A percentile compares a stretch with the other conserved stretches of the same genome.
phyloP scores from a whole-genome alignment of 2,888 invertebrate genomes.

The Caenorhabditis auriculariae region DNA sequence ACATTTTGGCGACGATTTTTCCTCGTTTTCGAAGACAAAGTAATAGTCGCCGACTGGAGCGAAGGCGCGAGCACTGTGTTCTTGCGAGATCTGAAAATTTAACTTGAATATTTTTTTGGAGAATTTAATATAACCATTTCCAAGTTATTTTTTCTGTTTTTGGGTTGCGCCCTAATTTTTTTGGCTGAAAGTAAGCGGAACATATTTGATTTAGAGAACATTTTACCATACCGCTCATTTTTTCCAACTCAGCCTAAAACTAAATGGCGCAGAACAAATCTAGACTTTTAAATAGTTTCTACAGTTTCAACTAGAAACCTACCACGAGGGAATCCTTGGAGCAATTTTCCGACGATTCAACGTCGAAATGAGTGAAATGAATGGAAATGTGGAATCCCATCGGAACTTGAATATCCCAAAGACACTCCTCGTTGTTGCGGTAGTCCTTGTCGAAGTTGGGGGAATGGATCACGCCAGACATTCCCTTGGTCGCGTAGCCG shows the following conservation, averaged over 20 bases:
- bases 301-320: background rate
- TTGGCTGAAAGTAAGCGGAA: too few relatives aligned
- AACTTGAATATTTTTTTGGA: too few relatives aligned
- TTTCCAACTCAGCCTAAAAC: too few relatives aligned
- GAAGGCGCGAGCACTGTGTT: constrained; percentile 50
- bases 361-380: constrained; percentile 46
- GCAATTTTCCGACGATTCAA: constrained; percentile 43
- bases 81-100: constrained; percentile 48
- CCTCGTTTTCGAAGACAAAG: constrained; percentile 57
- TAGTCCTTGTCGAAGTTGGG: constrained; percentile 44
- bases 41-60: constrained; percentile 54
- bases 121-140: too few relatives aligned
- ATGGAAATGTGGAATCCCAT: constrained; percentile 49
- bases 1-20: constrained; percentile 38
- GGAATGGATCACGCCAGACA: constrained; percentile 43
- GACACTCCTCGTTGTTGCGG: constrained; percentile 45
- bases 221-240: too few relatives aligned
- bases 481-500: constrained; percentile 46
- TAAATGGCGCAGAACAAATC: too few relatives aligned
- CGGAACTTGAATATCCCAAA: constrained; percentile 52
- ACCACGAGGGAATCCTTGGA: constrained; percentile 40
- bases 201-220: too few relatives aligned
- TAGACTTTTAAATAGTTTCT: too few relatives aligned
- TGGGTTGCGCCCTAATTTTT: too few relatives aligned
- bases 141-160: too few relatives aligned